These are phyloP conservation scores for Panonychus citri DNA, from an alignment of 1,140 invertebrate genomes.

Conservation along the genomic window DNA sequence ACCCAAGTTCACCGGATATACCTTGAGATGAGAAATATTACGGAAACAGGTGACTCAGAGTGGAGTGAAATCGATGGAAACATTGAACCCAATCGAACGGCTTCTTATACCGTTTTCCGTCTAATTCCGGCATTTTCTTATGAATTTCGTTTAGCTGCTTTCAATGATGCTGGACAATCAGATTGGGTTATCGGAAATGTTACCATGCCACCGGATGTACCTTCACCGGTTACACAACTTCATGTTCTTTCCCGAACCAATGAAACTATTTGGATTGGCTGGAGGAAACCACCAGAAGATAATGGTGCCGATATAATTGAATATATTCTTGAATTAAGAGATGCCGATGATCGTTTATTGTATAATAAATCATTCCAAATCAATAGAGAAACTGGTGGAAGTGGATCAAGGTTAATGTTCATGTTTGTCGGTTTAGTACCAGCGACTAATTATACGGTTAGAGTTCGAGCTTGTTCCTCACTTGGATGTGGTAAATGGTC, in stretches of 20 bases:
- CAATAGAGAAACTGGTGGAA: not conserved
- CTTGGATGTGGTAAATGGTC: slow-evolving; percentile 17
- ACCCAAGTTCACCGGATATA: not conserved
- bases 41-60: not conserved
- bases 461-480: slow-evolving; percentile 16
- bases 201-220: slow-evolving; percentile 10
- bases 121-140: slow-evolving; percentile 15
- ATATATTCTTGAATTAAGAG: slow-evolving; percentile 13
- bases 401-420: slow-evolving; percentile 13
- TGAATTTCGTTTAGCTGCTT: slow-evolving; percentile 15
- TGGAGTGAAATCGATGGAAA: slow-evolving; percentile 12
- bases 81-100: slow-evolving; percentile 8
- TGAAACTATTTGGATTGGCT: slow-evolving; percentile 17
- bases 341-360: slow-evolving; percentile 5
- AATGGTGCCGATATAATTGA: slow-evolving; percentile 15
- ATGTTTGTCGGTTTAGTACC: slow-evolving; percentile 16
- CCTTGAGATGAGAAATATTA: not conserved
- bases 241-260: slow-evolving; percentile 17
- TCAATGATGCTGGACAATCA: slow-evolving; percentile 9
- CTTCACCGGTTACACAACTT: slow-evolving; percentile 14
- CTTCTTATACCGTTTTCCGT: slow-evolving; percentile 11
- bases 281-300: slow-evolving; percentile 14
- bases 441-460: slow-evolving; percentile 15
- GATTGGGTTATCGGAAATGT: slow-evolving; percentile 3
- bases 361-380: slow-evolving; percentile 14